phyloP scores from a whole-genome alignment of 1,140 invertebrate species.

The Anastrepha ludens region DNA sequence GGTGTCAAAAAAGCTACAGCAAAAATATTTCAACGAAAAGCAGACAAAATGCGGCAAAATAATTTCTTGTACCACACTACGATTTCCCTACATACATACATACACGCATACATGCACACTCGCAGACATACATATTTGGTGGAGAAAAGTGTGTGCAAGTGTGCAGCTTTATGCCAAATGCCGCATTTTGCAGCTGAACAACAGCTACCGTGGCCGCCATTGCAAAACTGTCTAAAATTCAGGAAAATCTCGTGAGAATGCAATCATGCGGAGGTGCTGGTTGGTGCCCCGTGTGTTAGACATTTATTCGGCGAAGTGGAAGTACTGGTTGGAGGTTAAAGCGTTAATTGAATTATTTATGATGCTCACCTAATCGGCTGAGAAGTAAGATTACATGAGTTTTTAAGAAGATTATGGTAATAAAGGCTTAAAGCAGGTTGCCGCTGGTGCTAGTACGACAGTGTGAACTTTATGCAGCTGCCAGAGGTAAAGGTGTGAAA shows the following conservation, averaged over 20 bases:
- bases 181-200: conserved; percentile 2
- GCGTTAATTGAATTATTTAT: conserved; percentile 43
- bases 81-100: not conserved
- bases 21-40: conserved; percentile 1
- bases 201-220: not conserved
- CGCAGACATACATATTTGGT: not conserved
- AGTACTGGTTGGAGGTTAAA: not conserved
- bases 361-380: conserved; percentile 8
- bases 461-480: too few species aligned
- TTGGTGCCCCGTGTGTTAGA: not conserved
- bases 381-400: not conserved
- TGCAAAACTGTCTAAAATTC: not conserved
- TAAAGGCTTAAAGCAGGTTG: not conserved
- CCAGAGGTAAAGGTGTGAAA: too few species aligned
- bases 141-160: not conserved
- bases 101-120: not conserved
- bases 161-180: not conserved
- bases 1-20: conserved; percentile 23
- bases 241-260: conserved; percentile 14
- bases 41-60: not conserved
- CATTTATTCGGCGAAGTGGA: not conserved
- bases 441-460: too few species aligned
- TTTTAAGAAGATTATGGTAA: conserved; percentile 20
- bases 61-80: not conserved
- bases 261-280: not conserved